Percentiles rank a stretch among this genome's conserved stretches.
Evolutionary conservation across 1,140 invertebrate genomes (phyloP).

Genomic region (Orussus abietinus): DNA sequence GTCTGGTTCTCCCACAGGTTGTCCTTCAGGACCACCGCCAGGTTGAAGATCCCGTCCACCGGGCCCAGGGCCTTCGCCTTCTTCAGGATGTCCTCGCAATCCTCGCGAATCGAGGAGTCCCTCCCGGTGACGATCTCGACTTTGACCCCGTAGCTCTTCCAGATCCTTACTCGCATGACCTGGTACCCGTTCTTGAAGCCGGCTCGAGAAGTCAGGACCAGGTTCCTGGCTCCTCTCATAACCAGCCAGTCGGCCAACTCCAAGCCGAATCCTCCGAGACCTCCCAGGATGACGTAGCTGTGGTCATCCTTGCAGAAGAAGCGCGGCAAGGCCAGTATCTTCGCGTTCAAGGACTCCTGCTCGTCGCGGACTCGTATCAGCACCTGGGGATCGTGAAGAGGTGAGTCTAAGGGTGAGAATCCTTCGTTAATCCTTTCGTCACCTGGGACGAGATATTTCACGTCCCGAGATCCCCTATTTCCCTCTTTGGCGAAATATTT

Average conservation of each 20-base stretch:
- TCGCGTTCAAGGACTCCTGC: slow-evolving; percentile 27
- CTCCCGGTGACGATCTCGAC: slow-evolving; percentile 51
- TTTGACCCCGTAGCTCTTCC: slow-evolving; percentile 54
- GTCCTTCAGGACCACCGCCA: slow-evolving; percentile 65
- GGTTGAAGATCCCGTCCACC: slow-evolving; percentile 75
- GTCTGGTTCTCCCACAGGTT: slow-evolving; percentile 55
- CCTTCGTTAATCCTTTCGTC: no score
- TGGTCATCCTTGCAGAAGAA: slow-evolving; percentile 51
- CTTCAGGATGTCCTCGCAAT: slow-evolving; percentile 57
- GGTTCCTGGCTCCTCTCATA: slow-evolving; percentile 62
- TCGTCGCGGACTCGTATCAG: slow-evolving; percentile 59
- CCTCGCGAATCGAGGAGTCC: slow-evolving; percentile 49
- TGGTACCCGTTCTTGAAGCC: slow-evolving; percentile 72
- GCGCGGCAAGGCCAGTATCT: slow-evolving; percentile 51
- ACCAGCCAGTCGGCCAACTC: slow-evolving; percentile 76
- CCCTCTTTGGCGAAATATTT: no score
- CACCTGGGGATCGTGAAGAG: slow-evolving; percentile 44
- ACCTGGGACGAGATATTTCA: no score
- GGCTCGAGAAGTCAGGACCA: slow-evolving; percentile 68
- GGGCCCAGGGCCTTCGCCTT: slow-evolving; percentile 58
- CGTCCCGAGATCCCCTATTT: no score
- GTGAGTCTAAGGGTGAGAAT: background rate
- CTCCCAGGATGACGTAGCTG: slow-evolving; percentile 59
- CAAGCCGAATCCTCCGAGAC: slow-evolving; percentile 78
- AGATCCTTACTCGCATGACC: slow-evolving; percentile 48